These are phyloP conservation scores for Hyalella azteca DNA, from an alignment of 2,888 invertebrate species.

Conservation along the genomic window DNA sequence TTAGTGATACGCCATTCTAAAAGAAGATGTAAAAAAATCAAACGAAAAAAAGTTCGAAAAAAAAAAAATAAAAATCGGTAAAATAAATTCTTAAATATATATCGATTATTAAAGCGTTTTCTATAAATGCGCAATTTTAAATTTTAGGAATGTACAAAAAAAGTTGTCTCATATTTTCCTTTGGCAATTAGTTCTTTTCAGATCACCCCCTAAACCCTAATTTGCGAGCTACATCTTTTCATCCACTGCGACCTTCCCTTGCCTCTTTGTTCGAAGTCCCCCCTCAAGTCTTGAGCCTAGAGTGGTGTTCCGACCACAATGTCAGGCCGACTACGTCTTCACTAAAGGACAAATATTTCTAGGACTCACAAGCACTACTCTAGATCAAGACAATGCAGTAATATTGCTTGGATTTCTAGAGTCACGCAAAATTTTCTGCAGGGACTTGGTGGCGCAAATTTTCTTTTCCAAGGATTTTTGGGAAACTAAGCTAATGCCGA, in stretches of 20 bases:
- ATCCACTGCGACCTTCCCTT: constrained; percentile 23
- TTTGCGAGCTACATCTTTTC: constrained; percentile 8
- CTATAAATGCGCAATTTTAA: too few species aligned
- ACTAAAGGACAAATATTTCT: not conserved
- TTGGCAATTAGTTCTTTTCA: too few species aligned
- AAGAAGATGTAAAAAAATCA: too few species aligned
- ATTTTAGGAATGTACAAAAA: too few species aligned
- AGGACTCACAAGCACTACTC: not conserved
- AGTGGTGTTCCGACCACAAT: not conserved
- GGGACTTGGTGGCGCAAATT: not conserved
- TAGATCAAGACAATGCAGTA: not conserved
- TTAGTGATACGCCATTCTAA: too few species aligned
- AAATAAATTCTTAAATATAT: too few species aligned
- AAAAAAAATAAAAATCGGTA: too few species aligned
- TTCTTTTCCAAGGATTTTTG: constrained; percentile 23
- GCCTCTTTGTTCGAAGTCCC: constrained; percentile 28
- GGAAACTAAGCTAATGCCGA: constrained; percentile 24
- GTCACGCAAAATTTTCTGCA: constrained; percentile 4
- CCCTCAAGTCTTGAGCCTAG: constrained; percentile 32
- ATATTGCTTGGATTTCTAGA: too few species aligned
- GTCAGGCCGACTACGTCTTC: not conserved
- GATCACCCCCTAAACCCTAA: not conserved
- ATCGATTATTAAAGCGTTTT: too few species aligned
- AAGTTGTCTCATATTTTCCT: too few species aligned
- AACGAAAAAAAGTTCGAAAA: too few species aligned